Percentiles rank a stretch among this genome's conserved stretches.
Evolutionary conservation across 2,797 vertebrate species (phyloP).

Genomic region (Sebastes kiyomatsui): DNA sequence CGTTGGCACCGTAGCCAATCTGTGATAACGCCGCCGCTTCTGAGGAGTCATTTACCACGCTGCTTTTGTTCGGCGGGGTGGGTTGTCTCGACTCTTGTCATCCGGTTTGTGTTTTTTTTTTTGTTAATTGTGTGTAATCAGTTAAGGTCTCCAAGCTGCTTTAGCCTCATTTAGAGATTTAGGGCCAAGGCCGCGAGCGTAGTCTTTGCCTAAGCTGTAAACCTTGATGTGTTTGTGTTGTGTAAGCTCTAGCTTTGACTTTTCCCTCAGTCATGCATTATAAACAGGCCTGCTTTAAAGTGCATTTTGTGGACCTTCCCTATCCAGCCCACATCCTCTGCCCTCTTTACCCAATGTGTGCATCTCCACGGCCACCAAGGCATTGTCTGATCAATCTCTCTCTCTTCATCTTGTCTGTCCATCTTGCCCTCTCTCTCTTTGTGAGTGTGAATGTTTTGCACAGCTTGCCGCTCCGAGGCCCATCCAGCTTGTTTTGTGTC

Average conservation of each 20-base stretch:
- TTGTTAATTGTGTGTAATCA: slow-evolving; percentile 70
- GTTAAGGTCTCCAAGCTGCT: slow-evolving; percentile 54
- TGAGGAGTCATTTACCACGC: slow-evolving; percentile 62
- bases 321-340: slow-evolving; percentile 42
- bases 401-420: slow-evolving; percentile 40
- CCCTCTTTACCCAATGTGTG: slow-evolving; percentile 51
- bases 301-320: slow-evolving; percentile 47
- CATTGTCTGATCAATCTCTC: slow-evolving; percentile 61
- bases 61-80: slow-evolving; percentile 56
- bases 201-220: slow-evolving; percentile 6
- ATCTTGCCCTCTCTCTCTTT: slow-evolving; percentile 56
- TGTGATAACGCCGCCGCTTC: slow-evolving; percentile 71
- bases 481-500: slow-evolving; percentile 82
- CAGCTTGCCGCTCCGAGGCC: slow-evolving; percentile 74
- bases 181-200: slow-evolving; percentile 3
- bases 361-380: slow-evolving; percentile 56
- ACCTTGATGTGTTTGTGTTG: slow-evolving; percentile 33
- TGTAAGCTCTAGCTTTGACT: slow-evolving; percentile 7
- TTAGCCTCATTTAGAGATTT: slow-evolving; percentile 58
- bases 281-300: slow-evolving; percentile 51
- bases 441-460: slow-evolving; percentile 75
- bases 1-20: slow-evolving; percentile 67
- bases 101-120: slow-evolving; percentile 47
- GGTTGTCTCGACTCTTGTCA: slow-evolving; percentile 43
- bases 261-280: slow-evolving; percentile 47